Evolutionary conservation across 1,140 invertebrate species (phyloP).

Genomic region (Zaprionus africanus): DNA sequence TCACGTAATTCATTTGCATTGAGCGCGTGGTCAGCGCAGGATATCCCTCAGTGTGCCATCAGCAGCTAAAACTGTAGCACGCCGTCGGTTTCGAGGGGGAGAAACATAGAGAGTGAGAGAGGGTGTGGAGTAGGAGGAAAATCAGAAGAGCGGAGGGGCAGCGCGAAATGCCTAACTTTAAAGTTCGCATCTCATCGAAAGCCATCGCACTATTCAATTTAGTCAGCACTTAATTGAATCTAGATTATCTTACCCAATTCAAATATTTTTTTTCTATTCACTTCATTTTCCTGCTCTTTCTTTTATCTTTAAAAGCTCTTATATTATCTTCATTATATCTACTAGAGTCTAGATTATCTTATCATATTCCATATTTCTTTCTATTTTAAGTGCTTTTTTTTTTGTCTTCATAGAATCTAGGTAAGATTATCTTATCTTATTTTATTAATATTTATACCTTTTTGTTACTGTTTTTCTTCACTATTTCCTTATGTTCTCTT

Average conservation of each 20-base stretch:
- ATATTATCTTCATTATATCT: background rate
- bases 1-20: slow-evolving; percentile 59
- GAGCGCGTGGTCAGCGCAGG: slow-evolving; percentile 46
- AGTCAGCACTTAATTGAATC: background rate
- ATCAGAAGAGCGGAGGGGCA: background rate
- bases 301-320: background rate
- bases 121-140: background rate
- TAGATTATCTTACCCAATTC: background rate
- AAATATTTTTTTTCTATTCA: background rate
- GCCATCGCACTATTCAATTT: background rate
- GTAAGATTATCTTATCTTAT: too few relatives aligned
- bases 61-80: slow-evolving; percentile 16
- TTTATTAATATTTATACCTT: too few relatives aligned
- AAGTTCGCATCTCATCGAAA: background rate
- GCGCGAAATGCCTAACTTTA: background rate
- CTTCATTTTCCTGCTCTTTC: too few relatives aligned
- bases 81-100: background rate
- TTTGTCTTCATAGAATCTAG: background rate
- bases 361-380: background rate
- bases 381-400: background rate
- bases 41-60: slow-evolving; percentile 37
- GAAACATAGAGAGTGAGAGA: background rate
- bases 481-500: too few relatives aligned
- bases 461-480: too few relatives aligned
- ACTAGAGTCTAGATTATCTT: background rate